Conservation (phyloP, 2,888 invertebrate species). For the Cataglyphis rosenhaueri region DNA sequence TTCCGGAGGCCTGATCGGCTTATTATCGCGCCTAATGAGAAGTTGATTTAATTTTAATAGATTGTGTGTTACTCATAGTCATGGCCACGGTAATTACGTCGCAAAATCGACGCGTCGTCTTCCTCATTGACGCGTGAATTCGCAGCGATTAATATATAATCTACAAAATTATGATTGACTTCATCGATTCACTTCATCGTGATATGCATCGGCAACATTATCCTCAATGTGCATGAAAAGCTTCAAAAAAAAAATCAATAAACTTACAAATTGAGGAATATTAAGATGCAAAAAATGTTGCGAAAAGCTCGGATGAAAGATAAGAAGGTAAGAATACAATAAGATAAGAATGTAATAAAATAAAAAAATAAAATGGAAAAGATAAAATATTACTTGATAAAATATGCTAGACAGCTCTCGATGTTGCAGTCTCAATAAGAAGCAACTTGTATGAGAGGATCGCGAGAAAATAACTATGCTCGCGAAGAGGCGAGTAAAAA, state of each 20-base stretch:
- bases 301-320: not conserved
- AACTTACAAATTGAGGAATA: not conserved
- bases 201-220: not conserved
- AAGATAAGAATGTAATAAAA: not conserved
- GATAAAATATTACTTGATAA: conserved; percentile 9
- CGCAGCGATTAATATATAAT: conserved; percentile 1
- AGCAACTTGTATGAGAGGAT: conserved; percentile 34
- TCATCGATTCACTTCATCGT: conserved; percentile 13
- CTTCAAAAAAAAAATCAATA: not conserved
- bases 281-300: conserved; percentile 3
- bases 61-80: conserved; percentile 73
- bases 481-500: conserved; percentile 45
- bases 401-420: conserved; percentile 31
- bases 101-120: conserved; percentile 8
- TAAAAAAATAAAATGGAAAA: not conserved
- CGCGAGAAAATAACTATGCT: conserved; percentile 49
- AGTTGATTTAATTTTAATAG: conserved; percentile 79
- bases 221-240: conserved; percentile 9
- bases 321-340: not conserved
- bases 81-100: conserved; percentile 68
- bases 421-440: conserved; percentile 48
- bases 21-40: conserved; percentile 73
- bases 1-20: conserved; percentile 57
- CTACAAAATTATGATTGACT: no score
- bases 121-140: conserved; percentile 9